These are phyloP conservation scores for Nycticryphes semicollaris DNA, from an alignment of 2,113 vertebrate species.

Conservation along the genomic window DNA sequence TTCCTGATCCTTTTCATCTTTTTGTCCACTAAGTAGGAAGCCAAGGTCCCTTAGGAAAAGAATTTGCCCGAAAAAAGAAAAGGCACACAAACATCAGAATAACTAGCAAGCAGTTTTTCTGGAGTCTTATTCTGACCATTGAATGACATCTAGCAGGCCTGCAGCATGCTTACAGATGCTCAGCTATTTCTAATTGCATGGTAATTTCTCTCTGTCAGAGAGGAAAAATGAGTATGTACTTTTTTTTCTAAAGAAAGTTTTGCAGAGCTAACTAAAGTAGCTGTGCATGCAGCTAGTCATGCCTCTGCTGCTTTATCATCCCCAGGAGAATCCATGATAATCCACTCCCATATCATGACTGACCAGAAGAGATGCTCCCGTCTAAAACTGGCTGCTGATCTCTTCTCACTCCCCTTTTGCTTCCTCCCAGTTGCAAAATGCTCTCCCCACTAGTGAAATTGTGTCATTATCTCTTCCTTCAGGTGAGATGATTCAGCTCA, in stretches of 20 bases:
- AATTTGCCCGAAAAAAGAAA: not conserved
- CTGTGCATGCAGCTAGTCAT: not conserved
- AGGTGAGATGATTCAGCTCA: not conserved
- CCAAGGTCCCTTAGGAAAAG: not conserved
- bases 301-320: not conserved
- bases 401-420: not conserved
- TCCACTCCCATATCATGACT: not conserved
- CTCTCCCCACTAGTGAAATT: not conserved
- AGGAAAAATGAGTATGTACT: not conserved
- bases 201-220: not conserved
- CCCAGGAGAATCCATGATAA: not conserved
- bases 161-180: not conserved
- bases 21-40: not conserved
- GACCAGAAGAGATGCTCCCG: not conserved
- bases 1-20: not conserved
- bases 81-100: not conserved
- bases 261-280: not conserved
- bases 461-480: not conserved
- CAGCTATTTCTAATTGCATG: not conserved
- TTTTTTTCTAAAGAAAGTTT: not conserved
- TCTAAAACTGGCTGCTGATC: not conserved
- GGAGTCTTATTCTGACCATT: not conserved
- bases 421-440: not conserved
- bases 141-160: not conserved
- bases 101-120: not conserved